These are phyloP conservation scores for Brachyhypopomus occidentalis DNA, from an alignment of 2,113 vertebrate species.

Conservation along the genomic window DNA sequence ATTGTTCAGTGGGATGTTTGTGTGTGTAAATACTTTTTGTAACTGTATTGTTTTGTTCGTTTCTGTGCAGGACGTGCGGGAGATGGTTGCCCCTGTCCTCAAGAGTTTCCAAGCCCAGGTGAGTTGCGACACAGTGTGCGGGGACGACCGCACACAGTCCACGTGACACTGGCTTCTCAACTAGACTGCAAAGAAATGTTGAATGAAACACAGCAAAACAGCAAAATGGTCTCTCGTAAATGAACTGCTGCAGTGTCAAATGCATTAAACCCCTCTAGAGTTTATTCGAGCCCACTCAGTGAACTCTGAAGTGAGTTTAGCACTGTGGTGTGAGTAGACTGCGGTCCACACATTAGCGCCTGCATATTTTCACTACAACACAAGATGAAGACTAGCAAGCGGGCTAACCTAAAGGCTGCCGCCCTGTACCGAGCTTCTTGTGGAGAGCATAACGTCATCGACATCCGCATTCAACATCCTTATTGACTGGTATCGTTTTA, in stretches of 20 bases:
- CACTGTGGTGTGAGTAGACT: not conserved
- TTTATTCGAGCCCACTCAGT: conserved; percentile 13
- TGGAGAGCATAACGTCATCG: conserved; percentile 50
- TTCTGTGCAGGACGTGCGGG: conserved; percentile 80
- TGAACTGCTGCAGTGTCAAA: conserved; percentile 18
- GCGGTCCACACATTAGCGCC: not conserved
- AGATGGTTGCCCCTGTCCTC: conserved; percentile 87
- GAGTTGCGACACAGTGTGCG: conserved; percentile 60
- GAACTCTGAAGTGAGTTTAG: conserved; percentile 29
- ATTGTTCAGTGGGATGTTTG: not conserved
- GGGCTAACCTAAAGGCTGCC: not conserved
- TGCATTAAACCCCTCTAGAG: not conserved
- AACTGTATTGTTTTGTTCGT: not conserved
- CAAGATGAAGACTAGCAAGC: conserved; percentile 3
- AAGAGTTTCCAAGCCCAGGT: conserved; percentile 90
- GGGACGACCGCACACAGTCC: not conserved
- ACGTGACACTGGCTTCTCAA: not conserved
- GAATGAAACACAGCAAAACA: not conserved
- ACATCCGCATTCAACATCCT: conserved; percentile 64
- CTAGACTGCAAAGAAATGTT: not conserved
- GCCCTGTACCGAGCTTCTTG: conserved; percentile 52
- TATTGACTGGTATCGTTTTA: conserved; percentile 77
- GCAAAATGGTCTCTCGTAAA: not conserved
- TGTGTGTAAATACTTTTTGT: not conserved
- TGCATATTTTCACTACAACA: not conserved